Conservation (phyloP, 2,797 vertebrate species). For the Oreochromis grahami region DNA sequence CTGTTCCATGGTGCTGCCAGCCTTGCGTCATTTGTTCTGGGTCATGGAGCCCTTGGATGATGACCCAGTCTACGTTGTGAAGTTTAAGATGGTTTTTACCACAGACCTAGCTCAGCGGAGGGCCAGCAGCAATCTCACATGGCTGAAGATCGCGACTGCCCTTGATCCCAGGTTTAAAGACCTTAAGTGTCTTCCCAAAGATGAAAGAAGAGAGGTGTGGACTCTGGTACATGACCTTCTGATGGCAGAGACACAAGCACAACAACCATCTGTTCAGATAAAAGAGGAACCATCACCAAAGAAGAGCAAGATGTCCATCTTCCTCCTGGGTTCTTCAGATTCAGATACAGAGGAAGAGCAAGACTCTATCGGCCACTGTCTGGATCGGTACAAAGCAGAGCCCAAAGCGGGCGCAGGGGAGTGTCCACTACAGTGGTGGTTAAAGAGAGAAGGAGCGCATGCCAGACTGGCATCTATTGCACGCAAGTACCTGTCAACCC, state of each 20-base stretch:
- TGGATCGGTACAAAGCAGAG: neutral
- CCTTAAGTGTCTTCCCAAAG: neutral
- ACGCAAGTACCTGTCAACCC: neutral
- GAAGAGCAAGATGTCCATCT: neutral
- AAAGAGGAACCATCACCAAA: neutral
- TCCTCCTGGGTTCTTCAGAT: neutral
- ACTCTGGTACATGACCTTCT: neutral
- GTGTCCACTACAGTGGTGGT: neutral
- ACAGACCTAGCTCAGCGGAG: neutral
- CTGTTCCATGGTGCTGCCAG: neutral
- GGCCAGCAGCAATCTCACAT: conserved; percentile 2
- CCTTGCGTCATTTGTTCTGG: neutral
- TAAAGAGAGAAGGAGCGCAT: neutral
- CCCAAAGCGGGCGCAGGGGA: accelerated
- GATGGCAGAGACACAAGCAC: neutral
- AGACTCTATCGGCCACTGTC: neutral
- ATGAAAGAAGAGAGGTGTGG: neutral
- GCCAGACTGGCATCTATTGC: neutral
- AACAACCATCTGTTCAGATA: neutral
- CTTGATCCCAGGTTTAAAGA: neutral
- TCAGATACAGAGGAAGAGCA: neutral
- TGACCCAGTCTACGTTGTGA: neutral
- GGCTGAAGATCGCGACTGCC: conserved; percentile 14
- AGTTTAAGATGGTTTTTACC: conserved; percentile 5
- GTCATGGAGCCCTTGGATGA: neutral